Conservation (phyloP, 1,140 invertebrate genomes). For the Meloidogyne exigua region DNA sequence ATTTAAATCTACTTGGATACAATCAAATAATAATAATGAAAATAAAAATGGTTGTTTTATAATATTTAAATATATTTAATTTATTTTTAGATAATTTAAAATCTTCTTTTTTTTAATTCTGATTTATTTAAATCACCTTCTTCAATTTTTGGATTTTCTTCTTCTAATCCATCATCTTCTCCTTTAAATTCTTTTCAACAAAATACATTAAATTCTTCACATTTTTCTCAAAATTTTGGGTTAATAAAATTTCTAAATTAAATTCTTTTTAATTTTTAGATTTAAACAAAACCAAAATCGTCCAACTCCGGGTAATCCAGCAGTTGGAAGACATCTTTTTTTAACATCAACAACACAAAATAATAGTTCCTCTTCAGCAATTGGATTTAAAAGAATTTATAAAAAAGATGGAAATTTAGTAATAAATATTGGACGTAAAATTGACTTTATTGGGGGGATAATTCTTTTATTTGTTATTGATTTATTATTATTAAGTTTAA, state of each 20-base stretch:
- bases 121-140: neutral
- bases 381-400: constrained; percentile 2
- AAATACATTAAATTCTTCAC: neutral
- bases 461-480: constrained; percentile 22
- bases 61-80: neutral
- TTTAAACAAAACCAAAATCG: neutral
- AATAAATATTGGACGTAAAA: constrained; percentile 4
- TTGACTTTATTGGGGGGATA: constrained; percentile 17
- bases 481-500: constrained; percentile 16
- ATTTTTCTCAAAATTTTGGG: neutral
- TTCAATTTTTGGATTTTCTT: neutral
- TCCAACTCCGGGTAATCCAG: neutral
- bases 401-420: neutral
- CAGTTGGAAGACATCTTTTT: neutral
- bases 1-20: too few relatives aligned
- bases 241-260: too few relatives aligned
- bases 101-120: neutral
- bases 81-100: neutral
- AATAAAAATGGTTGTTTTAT: too few relatives aligned
- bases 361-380: neutral
- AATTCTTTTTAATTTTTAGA: neutral
- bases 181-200: neutral
- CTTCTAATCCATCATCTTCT: neutral
- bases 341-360: constrained; percentile 7
- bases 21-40: too few relatives aligned